Base-by-base conservation (phyloP, 2,888 invertebrate genomes). In the Meandrusa payeni region DNA sequence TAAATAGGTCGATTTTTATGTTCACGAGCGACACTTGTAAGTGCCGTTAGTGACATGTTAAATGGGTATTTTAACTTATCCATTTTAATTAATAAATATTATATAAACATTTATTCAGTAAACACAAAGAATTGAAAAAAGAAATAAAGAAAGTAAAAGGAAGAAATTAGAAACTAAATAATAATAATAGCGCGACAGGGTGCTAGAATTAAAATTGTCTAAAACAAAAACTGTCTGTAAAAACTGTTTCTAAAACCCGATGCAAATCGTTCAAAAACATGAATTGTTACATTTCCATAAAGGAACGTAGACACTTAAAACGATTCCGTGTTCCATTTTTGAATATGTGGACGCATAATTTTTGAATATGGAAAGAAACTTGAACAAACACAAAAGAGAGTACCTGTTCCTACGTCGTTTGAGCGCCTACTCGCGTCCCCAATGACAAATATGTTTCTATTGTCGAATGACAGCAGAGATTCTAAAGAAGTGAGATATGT, bases 1-100 rank as follows among this genome's bases (percentile, higher is more conserved):
- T 85, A 81, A 85, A 83, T 81, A 75, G 81, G 76, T 79, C 82
- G 76, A 58, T 73, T 74, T n/a, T 76, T 75, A 44, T 44, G 32
- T 33, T 15, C 27, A 15, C 22, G 5, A 20, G 24, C 12, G 22
- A 12, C 10, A 32, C 23, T 36, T n/a, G n/a, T n/a, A n/a, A 29
- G 31, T 40, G 33, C n/a, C 10, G 29, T 36, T n/a, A n/a, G n/a
- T n/a, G n/a, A n/a, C n/a, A n/a, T n/a, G n/a, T n/a, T n/a, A n/a
- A n/a, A n/a, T n/a, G n/a, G n/a, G n/a, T n/a, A n/a, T n/a, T n/a
- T n/a, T n/a, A n/a, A n/a, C n/a, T n/a, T n/a, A n/a, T n/a, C n/a
- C n/a, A n/a, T n/a, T n/a, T n/a, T n/a, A n/a, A n/a, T n/a, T n/a
- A n/a, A n/a, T n/a, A n/a, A n/a, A n/a, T n/a, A n/a, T n/a, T n/a